Conservation (phyloP, 2,888 invertebrate species). For the Tiphia femorata region DNA sequence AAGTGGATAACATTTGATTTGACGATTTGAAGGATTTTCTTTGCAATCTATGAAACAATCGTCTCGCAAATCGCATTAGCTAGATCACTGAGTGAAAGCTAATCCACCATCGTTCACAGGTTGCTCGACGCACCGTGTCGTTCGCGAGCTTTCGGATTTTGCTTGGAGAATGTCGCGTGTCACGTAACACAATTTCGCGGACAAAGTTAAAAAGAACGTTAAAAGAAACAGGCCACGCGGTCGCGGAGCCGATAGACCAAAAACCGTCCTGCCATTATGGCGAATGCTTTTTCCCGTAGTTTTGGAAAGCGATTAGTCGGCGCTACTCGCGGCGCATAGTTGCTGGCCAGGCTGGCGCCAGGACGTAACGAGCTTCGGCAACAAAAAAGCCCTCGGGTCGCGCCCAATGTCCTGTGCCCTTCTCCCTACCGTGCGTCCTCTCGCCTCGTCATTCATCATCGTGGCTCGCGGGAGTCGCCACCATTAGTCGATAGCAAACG, state of each 20-base stretch:
- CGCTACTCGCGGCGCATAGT: conserved; percentile 41
- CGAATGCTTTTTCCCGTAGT: conserved; percentile 34
- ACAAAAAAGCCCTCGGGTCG: conserved; percentile 44
- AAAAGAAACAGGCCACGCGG: conserved; percentile 26
- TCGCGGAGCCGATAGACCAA: conserved; percentile 32
- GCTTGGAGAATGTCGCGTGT: too few relatives aligned
- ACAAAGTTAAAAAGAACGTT: conserved; percentile 5
- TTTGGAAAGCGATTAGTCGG: conserved; percentile 57
- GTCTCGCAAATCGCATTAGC: too few relatives aligned
- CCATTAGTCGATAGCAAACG: conserved; percentile 36
- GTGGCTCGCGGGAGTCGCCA: conserved; percentile 25
- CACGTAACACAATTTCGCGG: too few relatives aligned
- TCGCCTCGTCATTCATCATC: conserved; percentile 50
- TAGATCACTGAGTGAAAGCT: too few relatives aligned
- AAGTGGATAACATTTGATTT: too few relatives aligned
- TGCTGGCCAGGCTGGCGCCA: conserved; percentile 56
- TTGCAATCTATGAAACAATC: too few relatives aligned
- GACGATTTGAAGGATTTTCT: too few relatives aligned
- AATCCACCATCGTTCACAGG: too few relatives aligned
- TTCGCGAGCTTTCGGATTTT: too few relatives aligned
- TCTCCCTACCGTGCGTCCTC: too few relatives aligned
- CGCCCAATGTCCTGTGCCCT: conserved; percentile 42
- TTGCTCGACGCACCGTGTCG: too few relatives aligned
- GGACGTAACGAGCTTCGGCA: conserved; percentile 49
- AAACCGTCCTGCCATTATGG: conserved; percentile 40